Percentiles rank a stretch among this genome's conserved stretches.
Evolutionary conservation across 2,797 vertebrate species (phyloP).

Genomic region (Chromis chromis): DNA sequence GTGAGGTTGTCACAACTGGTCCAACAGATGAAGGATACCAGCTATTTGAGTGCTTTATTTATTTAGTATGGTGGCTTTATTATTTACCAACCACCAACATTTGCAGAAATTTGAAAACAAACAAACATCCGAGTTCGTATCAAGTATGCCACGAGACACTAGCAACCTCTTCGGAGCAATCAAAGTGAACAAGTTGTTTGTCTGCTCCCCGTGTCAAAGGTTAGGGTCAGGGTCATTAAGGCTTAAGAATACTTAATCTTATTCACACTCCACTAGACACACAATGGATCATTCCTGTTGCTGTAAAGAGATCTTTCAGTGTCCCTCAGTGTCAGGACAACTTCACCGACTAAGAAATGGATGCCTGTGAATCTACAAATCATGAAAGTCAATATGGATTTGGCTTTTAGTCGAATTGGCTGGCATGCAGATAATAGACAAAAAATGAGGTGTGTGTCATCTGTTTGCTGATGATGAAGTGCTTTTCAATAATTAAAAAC

Average conservation of each 20-base stretch:
- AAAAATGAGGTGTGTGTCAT: constrained; percentile 27
- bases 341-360: not conserved
- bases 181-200: not conserved
- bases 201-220: too few relatives aligned
- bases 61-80: too few relatives aligned
- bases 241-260: not conserved
- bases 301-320: constrained; percentile 28
- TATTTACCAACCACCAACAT: too few relatives aligned
- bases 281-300: not conserved
- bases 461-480: constrained; percentile 27
- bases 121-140: too few relatives aligned
- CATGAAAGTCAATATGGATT: constrained; percentile 18
- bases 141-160: not conserved
- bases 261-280: not conserved
- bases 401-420: constrained; percentile 10
- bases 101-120: too few relatives aligned
- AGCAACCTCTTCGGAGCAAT: not conserved
- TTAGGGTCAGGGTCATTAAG: not conserved
- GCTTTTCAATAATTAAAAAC: constrained; percentile 14
- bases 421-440: not conserved
- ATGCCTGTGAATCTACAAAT: constrained; percentile 21
- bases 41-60: too few relatives aligned
- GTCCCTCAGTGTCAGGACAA: constrained; percentile 32
- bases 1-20: too few relatives aligned
- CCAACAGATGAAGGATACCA: too few relatives aligned